Evolutionary conservation across 1,140 invertebrate genomes (phyloP).

Genomic region (Idris sp.): DNA sequence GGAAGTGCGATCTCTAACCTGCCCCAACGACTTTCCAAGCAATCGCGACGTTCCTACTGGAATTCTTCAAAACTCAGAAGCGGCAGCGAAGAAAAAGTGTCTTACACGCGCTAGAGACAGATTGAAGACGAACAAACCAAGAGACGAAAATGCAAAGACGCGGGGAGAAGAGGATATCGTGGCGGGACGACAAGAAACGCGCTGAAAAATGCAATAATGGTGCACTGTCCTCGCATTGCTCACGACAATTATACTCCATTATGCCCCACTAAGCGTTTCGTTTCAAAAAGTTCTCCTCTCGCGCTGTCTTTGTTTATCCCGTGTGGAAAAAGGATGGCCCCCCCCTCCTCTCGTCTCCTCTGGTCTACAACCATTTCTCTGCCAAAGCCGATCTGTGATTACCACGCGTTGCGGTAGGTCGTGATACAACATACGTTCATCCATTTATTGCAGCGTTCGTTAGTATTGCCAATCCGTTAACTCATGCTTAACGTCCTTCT

Average conservation of each 20-base stretch:
- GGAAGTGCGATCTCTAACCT: conserved; percentile 64
- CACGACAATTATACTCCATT: conserved; percentile 79
- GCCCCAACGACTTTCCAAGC: conserved; percentile 68
- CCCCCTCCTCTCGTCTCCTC: too few species aligned
- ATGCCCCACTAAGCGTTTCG: conserved; percentile 64
- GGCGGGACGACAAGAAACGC: conserved; percentile 72
- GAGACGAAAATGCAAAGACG: conserved; percentile 45
- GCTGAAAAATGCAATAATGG: conserved; percentile 78
- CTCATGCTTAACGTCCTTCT: conserved; percentile 30
- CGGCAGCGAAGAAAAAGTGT: conserved; percentile 50
- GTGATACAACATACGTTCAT: conserved; percentile 65
- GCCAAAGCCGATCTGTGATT: conserved; percentile 53
- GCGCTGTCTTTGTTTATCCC: conserved; percentile 61
- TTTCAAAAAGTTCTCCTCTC: too few species aligned
- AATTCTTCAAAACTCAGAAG: conserved; percentile 72
- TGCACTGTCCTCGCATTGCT: conserved; percentile 78
- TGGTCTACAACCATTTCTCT: conserved; percentile 42
- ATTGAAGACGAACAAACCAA: conserved; percentile 52
- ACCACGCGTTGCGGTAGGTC: conserved; percentile 74
- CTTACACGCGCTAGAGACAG: conserved; percentile 53
- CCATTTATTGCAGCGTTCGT: conserved; percentile 68
- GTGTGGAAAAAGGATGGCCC: conserved; percentile 1
- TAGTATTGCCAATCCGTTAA: conserved; percentile 46
- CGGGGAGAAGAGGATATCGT: conserved; percentile 60
- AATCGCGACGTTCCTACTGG: conserved; percentile 73